Evolutionary conservation across 2,888 invertebrate genomes (phyloP), one percentile per base, ranked within the genome.

Genomic region (Biston betularia): DNA sequence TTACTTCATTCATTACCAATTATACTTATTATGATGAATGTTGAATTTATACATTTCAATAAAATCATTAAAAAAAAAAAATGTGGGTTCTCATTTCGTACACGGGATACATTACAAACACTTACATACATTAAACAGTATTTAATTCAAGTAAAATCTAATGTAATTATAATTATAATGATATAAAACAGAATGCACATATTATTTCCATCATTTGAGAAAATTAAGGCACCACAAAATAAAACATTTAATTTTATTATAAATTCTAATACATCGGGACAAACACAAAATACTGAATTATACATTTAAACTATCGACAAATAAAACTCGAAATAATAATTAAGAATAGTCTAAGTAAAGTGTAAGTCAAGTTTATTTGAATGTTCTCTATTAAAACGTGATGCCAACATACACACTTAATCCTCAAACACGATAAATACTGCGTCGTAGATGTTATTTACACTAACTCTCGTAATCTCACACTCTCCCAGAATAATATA

Each of bases 201-300:
- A 50, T 52, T 55, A 63, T 53, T 56, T 67, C 59, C 66, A 63
- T 67, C 24, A 50, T 64, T 80, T 76, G 81, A 84, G 80, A 87
- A 89, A n/a, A 91, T 86, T 87, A 89, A 89, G 89, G 93, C 92
- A 92, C 92, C 92, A 92, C 87, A 87, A 88, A 88, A 85, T 73
- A 89, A 81, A 83, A 83, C 79, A 84, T 76, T 84, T 81, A 83
- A 85, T 79, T 85, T 75, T 68, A 80, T 82, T 80, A 24, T 33
- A 54, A 24, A 83, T 68, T 72, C 64, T 85, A 83, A 85, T 82
- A 88, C 82, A 83, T 68, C 56, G 55, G 80, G 82, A 85, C 82
- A 86, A 84, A 89, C 83, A 87, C 83, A 88, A 88, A 84, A 91
- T 91, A 92, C 89, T 92, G 88, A 81, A 67, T 59, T 59, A 63